Base-by-base conservation (phyloP, 1,140 invertebrate genomes). In the Carposina sasakii region DNA sequence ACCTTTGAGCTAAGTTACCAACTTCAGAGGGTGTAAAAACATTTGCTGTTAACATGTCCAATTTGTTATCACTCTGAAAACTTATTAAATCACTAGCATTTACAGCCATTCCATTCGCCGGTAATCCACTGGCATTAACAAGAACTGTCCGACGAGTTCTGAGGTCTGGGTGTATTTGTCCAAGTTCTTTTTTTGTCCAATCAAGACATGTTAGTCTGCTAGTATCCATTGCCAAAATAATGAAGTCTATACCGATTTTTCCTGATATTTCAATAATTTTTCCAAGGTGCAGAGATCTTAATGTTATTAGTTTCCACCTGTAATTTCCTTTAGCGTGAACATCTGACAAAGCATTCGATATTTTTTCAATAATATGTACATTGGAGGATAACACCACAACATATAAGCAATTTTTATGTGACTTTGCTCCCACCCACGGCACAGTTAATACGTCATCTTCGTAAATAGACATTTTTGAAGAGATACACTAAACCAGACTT, bases 31-130 rank as follows among this genome's bases (percentile, higher is more conserved):
- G 15, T 31, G 68, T 74, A 17, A 60, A 67, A 17, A 78, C 61
- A 71, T 81, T 66, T n/a, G 73, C 67, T 48, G 60, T 74, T 33
- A 84, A 54, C 53, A 84, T 67, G 31, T 81, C 75, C n/a, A 84
- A 40, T 45, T 66, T 71, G 23, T 68, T 63, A 33, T 81, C 67
- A 43, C 47, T 61, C 40, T 69, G 63, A 45, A 84, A 76, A 26
- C 54, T 56, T n/a, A 81, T 60, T 20, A 84, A 41, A 22, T 81
- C 77, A 62, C 62, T 67, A 30, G 66, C 57, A 59, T 58, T 72
- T 2, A 82, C 59, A 20, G 68, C 68, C 76, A 84, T 81, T 22
- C 62, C 54, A 34, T 78, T 71, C 20, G 66, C 52, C 4, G 77
- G 69, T n/a, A 71, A 49, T 21, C 70, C 67, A 58, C 69, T 56